Evolutionary conservation across 1,140 invertebrate genomes (phyloP).

Genomic region (Penaeus indicus): DNA sequence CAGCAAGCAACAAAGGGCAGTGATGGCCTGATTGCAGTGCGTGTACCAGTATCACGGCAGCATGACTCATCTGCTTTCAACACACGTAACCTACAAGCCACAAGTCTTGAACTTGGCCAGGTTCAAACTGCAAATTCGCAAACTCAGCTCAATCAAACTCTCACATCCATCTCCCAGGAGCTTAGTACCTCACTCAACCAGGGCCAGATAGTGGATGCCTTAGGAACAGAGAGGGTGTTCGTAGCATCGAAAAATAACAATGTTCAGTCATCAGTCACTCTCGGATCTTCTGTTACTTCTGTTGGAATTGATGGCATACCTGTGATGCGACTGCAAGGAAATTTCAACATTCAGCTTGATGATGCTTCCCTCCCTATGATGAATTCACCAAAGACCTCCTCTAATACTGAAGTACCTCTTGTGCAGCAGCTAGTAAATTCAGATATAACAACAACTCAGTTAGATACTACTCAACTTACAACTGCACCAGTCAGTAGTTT

Average conservation of each 20-base stretch:
- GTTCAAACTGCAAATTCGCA: constrained; percentile 37
- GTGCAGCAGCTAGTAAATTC: constrained; percentile 18
- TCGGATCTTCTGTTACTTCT: constrained; percentile 34
- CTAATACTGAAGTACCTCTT: background rate
- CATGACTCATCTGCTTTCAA: background rate
- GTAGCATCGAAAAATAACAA: constrained; percentile 44
- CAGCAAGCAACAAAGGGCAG: constrained; percentile 1
- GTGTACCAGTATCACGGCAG: constrained; percentile 35
- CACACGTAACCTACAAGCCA: constrained; percentile 29
- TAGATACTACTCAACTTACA: constrained; percentile 21
- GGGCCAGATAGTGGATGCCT: constrained; percentile 41
- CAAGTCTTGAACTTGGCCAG: constrained; percentile 43
- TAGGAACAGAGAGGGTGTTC: constrained; percentile 42
- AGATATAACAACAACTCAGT: constrained; percentile 25
- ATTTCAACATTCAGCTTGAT: constrained; percentile 21
- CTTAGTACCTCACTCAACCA: constrained; percentile 25
- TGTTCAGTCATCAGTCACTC: constrained; percentile 24
- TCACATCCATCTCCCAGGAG: constrained; percentile 34
- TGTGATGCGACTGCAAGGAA: constrained; percentile 26
- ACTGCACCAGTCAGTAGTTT: constrained; percentile 20
- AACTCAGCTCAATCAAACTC: constrained; percentile 34
- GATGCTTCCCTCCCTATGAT: background rate
- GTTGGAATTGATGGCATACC: constrained; percentile 44
- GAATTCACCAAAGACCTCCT: too few relatives aligned
- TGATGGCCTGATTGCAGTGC: constrained; percentile 26